Percentiles rank a stretch among this genome's conserved stretches.
Conservation (phyloP, 1,140 invertebrate species). For the Rhizoglyphus robini region DNA sequence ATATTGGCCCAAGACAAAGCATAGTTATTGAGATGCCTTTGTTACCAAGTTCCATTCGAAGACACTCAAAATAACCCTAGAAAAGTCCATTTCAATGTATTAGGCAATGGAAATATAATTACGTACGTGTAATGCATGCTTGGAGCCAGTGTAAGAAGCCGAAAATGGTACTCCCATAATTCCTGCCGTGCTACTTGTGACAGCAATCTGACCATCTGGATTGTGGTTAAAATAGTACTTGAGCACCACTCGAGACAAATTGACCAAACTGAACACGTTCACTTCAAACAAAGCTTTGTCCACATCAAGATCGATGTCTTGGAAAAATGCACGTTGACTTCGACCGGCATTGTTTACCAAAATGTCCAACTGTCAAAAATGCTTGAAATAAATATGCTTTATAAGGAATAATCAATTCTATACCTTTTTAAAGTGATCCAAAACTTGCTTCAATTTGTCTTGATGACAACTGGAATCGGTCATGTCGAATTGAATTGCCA, state of each 20-base stretch:
- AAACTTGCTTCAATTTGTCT: conserved; percentile 45
- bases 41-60: conserved; percentile 21
- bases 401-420: neutral
- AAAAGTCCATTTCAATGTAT: neutral
- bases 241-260: conserved; percentile 51
- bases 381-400: neutral
- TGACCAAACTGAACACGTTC: conserved; percentile 61
- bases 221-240: conserved; percentile 46
- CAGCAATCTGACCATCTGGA: conserved; percentile 48
- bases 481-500: conserved; percentile 25
- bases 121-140: conserved; percentile 54
- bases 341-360: conserved; percentile 67
- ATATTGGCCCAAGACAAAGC: conserved; percentile 61
- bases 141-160: conserved; percentile 58
- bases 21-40: conserved; percentile 49
- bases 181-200: conserved; percentile 58
- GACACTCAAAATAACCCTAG: conserved; percentile 22
- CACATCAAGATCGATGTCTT: conserved; percentile 55
- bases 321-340: conserved; percentile 61
- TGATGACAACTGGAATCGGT: conserved; percentile 47
- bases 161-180: conserved; percentile 48
- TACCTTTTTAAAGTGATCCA: conserved; percentile 49
- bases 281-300: conserved; percentile 64
- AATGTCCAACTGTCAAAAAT: conserved; percentile 47
- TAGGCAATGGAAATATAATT: neutral